Base-by-base conservation (phyloP, 1,140 invertebrate genomes). In the Calephelis nemesis region DNA sequence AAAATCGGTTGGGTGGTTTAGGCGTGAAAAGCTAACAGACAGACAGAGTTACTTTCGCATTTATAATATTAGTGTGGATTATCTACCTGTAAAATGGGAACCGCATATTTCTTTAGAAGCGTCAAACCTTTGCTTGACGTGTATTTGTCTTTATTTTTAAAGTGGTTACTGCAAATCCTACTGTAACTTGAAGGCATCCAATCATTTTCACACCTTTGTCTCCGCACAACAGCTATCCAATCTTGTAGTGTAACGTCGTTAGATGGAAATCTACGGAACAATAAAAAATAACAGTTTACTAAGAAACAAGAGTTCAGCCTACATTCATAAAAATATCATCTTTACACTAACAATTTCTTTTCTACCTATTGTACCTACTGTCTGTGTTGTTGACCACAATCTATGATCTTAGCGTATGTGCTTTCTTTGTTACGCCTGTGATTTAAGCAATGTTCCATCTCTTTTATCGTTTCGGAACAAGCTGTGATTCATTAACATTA, bases 161-260 rank as follows among this genome's bases (percentile, higher is more conserved):
- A 74, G 49, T 74, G 73, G 11, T 62, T 47, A 15, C 42, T 65
- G 40, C 73, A 71, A 60, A 71, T 62, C 63, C 47, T 69, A 50
- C 63, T 71, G n/a, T 13, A 10, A 47, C 42, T 64, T 47, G 64
- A 58, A 47, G 73, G 69, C 42, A 64, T 63, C 69, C 73, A 74
- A 47, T 71, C 47, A 1, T 13, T 13, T 62, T 74, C 73, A 5
- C 54, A n/a, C 63, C 69, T 68, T 68, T 70, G 65, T 39, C 45
- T 15, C 4, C 64, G 52, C 47, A 74, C 62, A 47, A 65, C 13
- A 10, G 47, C 10, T 7, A 74, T 30, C 69, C 72, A 74, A 13
- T 66, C 60, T 45, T 71, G 19, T 5, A 47, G 15, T 3, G 5
- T 4, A n/a, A 66, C 6, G 39, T 66, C 63, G 48, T 70, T 47